These are phyloP conservation scores for Drosophila mojavensis DNA, from an alignment of 1,140 invertebrate species.

Conservation along the genomic window DNA sequence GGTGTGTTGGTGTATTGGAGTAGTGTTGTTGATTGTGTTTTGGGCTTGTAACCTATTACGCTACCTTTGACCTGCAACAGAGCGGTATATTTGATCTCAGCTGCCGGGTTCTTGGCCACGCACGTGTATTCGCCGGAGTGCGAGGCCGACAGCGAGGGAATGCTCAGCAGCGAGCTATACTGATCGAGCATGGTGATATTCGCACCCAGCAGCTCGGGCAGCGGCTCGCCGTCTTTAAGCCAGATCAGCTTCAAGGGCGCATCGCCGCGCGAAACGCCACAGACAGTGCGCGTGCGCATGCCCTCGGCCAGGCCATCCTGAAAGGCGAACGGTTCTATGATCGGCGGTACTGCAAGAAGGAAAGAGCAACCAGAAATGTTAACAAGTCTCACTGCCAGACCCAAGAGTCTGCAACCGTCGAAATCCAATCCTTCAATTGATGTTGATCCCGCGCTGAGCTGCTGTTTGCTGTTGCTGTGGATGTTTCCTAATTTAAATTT, in stretches of 20 bases:
- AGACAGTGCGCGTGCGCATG: conserved; percentile 93
- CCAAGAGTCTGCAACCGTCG: neutral
- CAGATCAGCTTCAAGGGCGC: conserved; percentile 90
- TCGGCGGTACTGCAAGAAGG: conserved; percentile 91
- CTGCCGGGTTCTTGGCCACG: conserved; percentile 91
- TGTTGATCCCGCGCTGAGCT: conserved; percentile 57
- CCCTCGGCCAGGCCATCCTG: conserved; percentile 92
- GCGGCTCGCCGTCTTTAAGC: conserved; percentile 90
- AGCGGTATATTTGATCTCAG: conserved; percentile 91
- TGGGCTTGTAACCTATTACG: conserved; percentile 79
- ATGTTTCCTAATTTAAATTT: conserved; percentile 14
- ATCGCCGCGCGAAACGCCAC: conserved; percentile 92
- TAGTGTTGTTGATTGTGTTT: neutral
- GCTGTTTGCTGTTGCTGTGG: conserved; percentile 22
- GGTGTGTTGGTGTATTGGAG: neutral
- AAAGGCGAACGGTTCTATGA: conserved; percentile 93
- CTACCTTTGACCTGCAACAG: conserved; percentile 93
- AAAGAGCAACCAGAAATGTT: conserved; percentile 85
- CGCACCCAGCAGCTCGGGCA: conserved; percentile 87
- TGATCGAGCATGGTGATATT: conserved; percentile 90
- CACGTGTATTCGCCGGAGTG: conserved; percentile 93
- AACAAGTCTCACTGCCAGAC: conserved; percentile 84
- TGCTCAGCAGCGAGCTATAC: conserved; percentile 91
- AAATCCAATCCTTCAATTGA: neutral
- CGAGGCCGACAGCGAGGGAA: conserved; percentile 89